Evolutionary conservation across 2,113 vertebrate genomes (phyloP).

Genomic region (Cyprinus carpio): DNA sequence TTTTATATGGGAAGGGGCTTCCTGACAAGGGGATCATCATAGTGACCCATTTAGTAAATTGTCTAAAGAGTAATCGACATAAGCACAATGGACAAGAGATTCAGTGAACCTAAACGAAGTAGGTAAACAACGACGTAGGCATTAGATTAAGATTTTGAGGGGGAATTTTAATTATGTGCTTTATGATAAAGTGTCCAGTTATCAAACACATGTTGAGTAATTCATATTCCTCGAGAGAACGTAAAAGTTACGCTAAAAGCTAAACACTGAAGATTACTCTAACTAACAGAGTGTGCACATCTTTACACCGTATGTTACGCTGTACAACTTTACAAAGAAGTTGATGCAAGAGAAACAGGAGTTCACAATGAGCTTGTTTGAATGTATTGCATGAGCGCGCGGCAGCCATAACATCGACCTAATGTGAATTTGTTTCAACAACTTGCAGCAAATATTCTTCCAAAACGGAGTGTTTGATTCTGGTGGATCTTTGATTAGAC

Average conservation of each 20-base stretch:
- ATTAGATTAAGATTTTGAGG: neutral
- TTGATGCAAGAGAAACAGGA: neutral
- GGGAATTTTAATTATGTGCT: neutral
- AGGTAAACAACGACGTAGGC: neutral
- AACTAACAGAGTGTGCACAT: neutral
- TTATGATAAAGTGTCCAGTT: neutral
- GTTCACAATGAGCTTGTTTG: neutral
- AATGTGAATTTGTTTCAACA: neutral
- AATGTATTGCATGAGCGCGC: neutral
- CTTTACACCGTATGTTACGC: neutral
- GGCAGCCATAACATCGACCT: slow-evolving; percentile 12
- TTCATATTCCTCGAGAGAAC: neutral
- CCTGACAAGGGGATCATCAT: neutral
- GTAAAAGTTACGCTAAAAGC: neutral
- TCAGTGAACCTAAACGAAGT: neutral
- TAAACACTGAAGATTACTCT: neutral
- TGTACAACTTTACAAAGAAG: neutral
- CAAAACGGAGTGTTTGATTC: neutral
- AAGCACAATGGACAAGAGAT: neutral
- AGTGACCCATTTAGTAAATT: neutral
- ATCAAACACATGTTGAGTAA: neutral
- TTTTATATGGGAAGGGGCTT: neutral
- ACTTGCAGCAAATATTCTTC: neutral
- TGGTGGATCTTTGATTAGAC: neutral
- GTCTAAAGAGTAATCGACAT: neutral